Base-by-base conservation (phyloP, 1,140 invertebrate genomes). In the Octopus bimaculoides region DNA sequence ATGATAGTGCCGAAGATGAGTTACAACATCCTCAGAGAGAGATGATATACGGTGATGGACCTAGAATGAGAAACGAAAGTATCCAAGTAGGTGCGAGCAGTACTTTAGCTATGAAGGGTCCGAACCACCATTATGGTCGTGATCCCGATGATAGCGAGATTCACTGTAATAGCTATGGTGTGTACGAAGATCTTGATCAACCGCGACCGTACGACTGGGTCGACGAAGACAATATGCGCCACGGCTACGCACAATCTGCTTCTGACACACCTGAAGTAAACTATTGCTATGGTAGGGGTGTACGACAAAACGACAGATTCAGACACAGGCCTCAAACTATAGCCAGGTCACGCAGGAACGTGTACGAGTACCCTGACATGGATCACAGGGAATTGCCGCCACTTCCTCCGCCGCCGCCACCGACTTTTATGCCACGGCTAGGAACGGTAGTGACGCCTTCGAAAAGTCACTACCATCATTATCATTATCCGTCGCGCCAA, bases 281-380 rank as follows among this genome's bases (percentile, higher is more conserved):
- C 9, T 71, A 71, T 17, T 71, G 66, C 66, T 71, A 71, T 20
- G 66, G 66, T 17, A 41, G 26, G 26, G 26, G 26, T 41, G 26
- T 41, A 41, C 66, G 66, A 20, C 66, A 71, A 17, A 71, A 71
- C 66, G 66, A 71, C 66, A 14, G 66, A 14, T 71, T 71, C 66
- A 71, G 66, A 71, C 66, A 71, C 66, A 14, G 66, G 14, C 66
- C 66, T 17, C 17, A 71, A 20, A 6, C 26, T 14, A 20, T 20
- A 20, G 26, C 66, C 14, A 14, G 66, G 14, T 71, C 66, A 6
- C 66, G 66, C 26, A 14, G 66, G 5, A 71, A 71, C 66, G 17
- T n/a, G 5, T 71, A 71, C 66, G 66, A 71, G 26, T 71, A 71
- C 66, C 66, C 66, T 71, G 66, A 71, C 66, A 71, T 71, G 66